phyloP scores from a whole-genome alignment of 1,140 invertebrate genomes.

The Magallana angulata region DNA sequence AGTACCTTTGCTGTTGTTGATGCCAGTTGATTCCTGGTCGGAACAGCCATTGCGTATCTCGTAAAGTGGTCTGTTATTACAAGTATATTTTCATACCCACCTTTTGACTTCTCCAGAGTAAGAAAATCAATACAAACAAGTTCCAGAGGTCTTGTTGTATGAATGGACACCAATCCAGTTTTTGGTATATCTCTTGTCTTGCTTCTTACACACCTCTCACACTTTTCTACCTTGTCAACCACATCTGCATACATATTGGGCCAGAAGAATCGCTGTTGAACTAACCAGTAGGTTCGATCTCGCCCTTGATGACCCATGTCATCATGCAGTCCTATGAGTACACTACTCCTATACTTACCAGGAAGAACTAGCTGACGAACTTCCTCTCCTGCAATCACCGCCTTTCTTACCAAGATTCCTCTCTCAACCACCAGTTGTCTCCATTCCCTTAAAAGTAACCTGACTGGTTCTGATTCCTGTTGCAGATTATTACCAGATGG shows the following conservation, averaged over 20 bases:
- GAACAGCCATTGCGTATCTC: too few relatives aligned
- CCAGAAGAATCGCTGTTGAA: conserved; percentile 35
- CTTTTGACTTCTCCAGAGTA: conserved; percentile 29
- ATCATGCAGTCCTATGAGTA: conserved; percentile 17
- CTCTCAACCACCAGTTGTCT: conserved; percentile 19
- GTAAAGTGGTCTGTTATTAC: too few relatives aligned
- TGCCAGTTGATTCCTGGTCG: too few relatives aligned
- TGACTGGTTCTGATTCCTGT: conserved; percentile 4
- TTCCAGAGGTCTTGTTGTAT: conserved; percentile 39
- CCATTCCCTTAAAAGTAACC: conserved; percentile 35
- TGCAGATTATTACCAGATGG: not conserved
- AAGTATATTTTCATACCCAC: conserved; percentile 37
- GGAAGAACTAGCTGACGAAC: conserved; percentile 54
- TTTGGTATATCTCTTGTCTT: not conserved
- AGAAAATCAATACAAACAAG: conserved; percentile 47
- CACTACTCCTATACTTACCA: not conserved
- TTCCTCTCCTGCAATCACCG: not conserved
- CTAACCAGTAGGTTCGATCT: conserved; percentile 11
- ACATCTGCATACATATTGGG: conserved; percentile 31
- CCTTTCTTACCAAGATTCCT: not conserved
- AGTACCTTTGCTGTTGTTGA: too few relatives aligned
- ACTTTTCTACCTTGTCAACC: conserved; percentile 1
- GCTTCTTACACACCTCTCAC: conserved; percentile 20
- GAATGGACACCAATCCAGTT: not conserved
- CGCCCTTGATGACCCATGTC: not conserved